These are phyloP conservation scores for Pammene fasciana DNA, from an alignment of 2,888 invertebrate genomes.

Conservation along the genomic window DNA sequence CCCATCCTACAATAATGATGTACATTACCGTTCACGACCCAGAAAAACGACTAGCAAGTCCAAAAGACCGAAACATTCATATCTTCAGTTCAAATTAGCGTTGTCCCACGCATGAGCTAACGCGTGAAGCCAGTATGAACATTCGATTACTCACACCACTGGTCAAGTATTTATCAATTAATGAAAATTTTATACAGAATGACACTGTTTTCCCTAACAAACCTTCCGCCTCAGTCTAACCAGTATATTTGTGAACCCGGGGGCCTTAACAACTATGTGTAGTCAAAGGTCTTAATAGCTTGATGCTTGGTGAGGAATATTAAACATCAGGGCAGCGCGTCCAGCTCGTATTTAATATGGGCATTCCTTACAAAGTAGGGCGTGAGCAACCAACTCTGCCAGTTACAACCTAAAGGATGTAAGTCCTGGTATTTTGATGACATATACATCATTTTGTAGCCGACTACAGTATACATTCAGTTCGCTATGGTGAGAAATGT, in stretches of 20 bases:
- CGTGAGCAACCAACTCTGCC: slow-evolving; percentile 13
- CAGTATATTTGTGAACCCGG: not conserved
- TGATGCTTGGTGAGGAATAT: not conserved
- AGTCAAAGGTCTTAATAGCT: not conserved
- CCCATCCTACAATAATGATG: too few relatives aligned
- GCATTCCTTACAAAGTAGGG: slow-evolving; percentile 57
- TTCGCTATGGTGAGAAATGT: slow-evolving; percentile 2
- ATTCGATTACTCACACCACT: slow-evolving; percentile 77
- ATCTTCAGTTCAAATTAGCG: slow-evolving; percentile 15
- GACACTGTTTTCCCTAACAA: not conserved
- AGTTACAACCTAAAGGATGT: not conserved
- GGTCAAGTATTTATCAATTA: slow-evolving; percentile 82
- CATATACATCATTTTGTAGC: not conserved
- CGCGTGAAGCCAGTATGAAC: slow-evolving; percentile 63
- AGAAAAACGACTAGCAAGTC: not conserved
- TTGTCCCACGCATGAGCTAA: slow-evolving; percentile 11
- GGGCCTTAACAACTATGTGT: not conserved
- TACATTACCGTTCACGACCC: too few relatives aligned
- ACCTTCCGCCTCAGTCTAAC: not conserved
- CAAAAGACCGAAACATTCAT: slow-evolving; percentile 3
- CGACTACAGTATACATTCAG: not conserved
- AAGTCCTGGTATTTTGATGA: not conserved
- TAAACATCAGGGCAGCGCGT: slow-evolving; percentile 47
- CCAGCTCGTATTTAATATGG: slow-evolving; percentile 61
- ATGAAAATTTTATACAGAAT: slow-evolving; percentile 70